These are phyloP conservation scores for Sebastes iracundus DNA, from an alignment of 2,797 vertebrate genomes.

Conservation along the genomic window DNA sequence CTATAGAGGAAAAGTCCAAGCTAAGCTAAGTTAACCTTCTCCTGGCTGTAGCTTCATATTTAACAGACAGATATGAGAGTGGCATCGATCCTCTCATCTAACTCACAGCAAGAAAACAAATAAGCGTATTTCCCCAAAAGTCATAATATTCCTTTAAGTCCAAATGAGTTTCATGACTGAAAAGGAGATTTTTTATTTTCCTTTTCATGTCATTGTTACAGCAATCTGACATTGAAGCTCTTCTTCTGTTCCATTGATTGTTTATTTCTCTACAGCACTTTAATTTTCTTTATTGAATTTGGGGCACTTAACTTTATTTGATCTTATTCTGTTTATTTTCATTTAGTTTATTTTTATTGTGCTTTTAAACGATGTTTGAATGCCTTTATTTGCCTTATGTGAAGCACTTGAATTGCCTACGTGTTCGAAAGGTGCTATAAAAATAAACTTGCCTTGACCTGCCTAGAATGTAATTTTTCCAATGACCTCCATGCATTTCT, in stretches of 20 bases:
- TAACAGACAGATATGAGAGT: too few relatives aligned
- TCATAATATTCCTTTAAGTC: not conserved
- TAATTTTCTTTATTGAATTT: not conserved
- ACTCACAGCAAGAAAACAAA: not conserved
- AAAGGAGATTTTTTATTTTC: not conserved
- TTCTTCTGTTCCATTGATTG: not conserved
- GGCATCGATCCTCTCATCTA: too few relatives aligned
- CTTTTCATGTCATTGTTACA: not conserved
- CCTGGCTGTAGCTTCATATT: too few relatives aligned
- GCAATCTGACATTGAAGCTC: not conserved
- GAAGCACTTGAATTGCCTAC: not conserved
- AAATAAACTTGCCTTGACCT: not conserved
- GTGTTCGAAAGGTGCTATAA: not conserved
- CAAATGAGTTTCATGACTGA: not conserved
- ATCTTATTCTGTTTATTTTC: not conserved
- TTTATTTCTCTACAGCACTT: not conserved
- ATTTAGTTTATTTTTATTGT: not conserved
- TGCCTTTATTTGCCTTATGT: not conserved
- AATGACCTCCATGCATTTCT: not conserved
- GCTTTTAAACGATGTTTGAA: not conserved
- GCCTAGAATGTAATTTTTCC: not conserved
- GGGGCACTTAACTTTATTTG: not conserved
- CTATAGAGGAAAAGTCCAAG: not conserved
- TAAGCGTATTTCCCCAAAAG: accelerated
- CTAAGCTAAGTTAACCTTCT: accelerated